These are phyloP conservation scores for Elegia similella DNA, from an alignment of 2,888 invertebrate genomes.

Conservation along the genomic window DNA sequence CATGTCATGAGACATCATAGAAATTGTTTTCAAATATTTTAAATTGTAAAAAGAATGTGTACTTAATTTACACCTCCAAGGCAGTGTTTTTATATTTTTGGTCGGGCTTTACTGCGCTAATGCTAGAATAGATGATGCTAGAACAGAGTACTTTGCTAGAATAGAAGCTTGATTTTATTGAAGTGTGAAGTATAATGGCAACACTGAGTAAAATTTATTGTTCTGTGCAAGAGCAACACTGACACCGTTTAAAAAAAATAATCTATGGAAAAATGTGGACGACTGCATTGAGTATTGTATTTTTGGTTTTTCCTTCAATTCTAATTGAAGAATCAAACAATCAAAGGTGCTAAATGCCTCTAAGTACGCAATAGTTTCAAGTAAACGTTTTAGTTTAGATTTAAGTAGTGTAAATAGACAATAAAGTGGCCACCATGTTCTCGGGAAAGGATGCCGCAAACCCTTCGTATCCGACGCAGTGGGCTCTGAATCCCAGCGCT, in stretches of 20 bases:
- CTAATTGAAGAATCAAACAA: conserved; percentile 17
- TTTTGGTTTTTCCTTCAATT: conserved; percentile 10
- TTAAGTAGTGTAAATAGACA: conserved; percentile 24
- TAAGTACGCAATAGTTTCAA: conserved; percentile 22
- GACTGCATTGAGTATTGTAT: background rate
- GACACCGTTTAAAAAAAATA: background rate
- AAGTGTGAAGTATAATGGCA: too few species aligned
- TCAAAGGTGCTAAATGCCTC: conserved; percentile 25
- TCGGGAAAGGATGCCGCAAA: conserved; percentile 83
- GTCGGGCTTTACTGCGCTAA: too few species aligned
- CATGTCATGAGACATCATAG: too few species aligned
- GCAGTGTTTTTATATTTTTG: too few species aligned
- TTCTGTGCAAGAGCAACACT: background rate
- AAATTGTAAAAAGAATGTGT: too few species aligned
- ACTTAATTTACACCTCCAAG: too few species aligned
- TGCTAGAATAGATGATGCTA: too few species aligned
- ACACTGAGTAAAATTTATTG: too few species aligned
- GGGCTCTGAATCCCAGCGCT: conserved; percentile 90
- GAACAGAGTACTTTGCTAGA: too few species aligned
- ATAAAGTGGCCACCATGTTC: conserved; percentile 65
- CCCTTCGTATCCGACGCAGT: conserved; percentile 86
- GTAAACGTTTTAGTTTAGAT: conserved; percentile 15
- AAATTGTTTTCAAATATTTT: too few species aligned
- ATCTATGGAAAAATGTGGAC: conserved; percentile 13
- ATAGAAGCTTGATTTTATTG: too few species aligned